Evolutionary conservation across 2,797 vertebrate genomes (phyloP), one percentile per base, ranked within the genome.

Genomic region (Silurus aristotelis): DNA sequence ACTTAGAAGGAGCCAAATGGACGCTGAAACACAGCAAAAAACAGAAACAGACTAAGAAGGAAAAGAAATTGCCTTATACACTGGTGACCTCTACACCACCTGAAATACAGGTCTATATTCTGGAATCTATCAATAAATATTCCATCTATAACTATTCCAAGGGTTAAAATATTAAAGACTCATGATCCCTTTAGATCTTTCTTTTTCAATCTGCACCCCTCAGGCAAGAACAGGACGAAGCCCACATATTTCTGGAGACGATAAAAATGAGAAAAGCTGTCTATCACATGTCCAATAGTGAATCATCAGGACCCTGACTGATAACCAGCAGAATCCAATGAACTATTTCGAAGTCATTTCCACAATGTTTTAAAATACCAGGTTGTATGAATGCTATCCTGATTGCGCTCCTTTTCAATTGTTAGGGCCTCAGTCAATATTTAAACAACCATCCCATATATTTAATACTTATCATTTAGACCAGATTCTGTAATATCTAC

Each of bases 101-200:
- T n/a, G 2, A 58, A 82, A 58, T 38, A 70, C 27, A 10, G 22
- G 66, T 10, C 60, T 12, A 12, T 80, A 80, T 48, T 82, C 13
- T 38, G 19, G 10, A 82, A 82, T 82, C 48, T 58, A 70, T 82
- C 52, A 70, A 70, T 81, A 56, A 82, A 38, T 38, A 38, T 38
- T 38, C 31, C 31, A 38, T 38, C 0, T 38, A 38, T 38, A 38
- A 38, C 79, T 38, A 31, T 38, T 48, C 52, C 64, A 38, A 70
- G 27, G 48, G 52, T 9, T n/a, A 43, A 82, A 70, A 58, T 48
- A 82, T 70, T n/a, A 70, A 70, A 82, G 66, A n/a, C 66, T 58
- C 19, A 0, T 14, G 48, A 70, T 70, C 80, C 66, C 66, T 82
- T 82, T 82, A 70, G 48, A 82, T 58, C 80, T 82, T 82, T 82